Conservation (phyloP, 2,888 invertebrate species). For the Macaria notata region DNA sequence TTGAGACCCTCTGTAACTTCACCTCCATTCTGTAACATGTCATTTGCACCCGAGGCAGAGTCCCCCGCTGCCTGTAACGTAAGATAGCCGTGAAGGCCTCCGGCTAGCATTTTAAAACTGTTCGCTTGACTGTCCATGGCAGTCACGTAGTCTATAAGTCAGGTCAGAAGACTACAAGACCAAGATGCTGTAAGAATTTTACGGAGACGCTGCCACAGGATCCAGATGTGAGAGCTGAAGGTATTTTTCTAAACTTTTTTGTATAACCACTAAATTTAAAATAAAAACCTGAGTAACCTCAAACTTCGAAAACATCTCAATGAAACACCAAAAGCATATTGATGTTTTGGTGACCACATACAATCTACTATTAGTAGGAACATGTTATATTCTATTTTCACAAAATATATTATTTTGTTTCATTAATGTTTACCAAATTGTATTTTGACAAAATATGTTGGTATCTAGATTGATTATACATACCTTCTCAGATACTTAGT, state of each 20-base stretch:
- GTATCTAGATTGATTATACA: no score
- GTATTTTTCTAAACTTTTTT: slow-evolving; percentile 80
- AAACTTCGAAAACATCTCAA: no score
- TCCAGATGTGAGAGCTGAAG: slow-evolving; percentile 72
- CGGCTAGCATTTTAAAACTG: slow-evolving; percentile 79
- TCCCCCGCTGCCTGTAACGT: slow-evolving; percentile 49
- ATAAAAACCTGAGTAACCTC: no score
- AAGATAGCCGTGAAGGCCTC: slow-evolving; percentile 63
- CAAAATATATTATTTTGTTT: no score
- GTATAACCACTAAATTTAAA: slow-evolving; percentile 55
- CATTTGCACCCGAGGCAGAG: slow-evolving; percentile 48
- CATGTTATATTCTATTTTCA: no score
- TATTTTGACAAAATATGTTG: no score
- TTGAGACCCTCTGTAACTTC: slow-evolving; percentile 54
- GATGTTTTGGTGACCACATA: no score
- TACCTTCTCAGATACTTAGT: no score
- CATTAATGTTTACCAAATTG: no score
- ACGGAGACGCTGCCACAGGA: slow-evolving; percentile 78
- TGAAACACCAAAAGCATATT: no score
- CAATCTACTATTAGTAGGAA: no score
- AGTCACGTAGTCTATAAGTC: slow-evolving; percentile 82
- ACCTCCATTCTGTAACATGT: slow-evolving; percentile 47
- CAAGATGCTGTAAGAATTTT: slow-evolving; percentile 77
- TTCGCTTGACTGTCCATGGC: slow-evolving; percentile 81
- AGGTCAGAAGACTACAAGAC: slow-evolving; percentile 81